Base-by-base conservation (phyloP, 2,113 vertebrate genomes). In the Vidua macroura region DNA sequence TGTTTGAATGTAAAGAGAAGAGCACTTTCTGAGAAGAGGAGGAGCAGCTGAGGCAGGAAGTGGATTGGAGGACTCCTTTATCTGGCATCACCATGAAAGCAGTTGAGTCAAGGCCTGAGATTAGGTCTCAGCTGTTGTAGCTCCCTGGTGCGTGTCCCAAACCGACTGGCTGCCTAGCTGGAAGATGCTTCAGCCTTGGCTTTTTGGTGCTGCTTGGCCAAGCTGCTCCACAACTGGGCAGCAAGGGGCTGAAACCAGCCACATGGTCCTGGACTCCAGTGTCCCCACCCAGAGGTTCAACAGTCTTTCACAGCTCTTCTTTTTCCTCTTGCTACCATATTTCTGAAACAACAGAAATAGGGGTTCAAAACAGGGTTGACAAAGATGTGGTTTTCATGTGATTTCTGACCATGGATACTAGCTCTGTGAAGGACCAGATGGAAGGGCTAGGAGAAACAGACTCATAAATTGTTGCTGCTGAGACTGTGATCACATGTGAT, bases 161-260 rank as follows among this genome's bases (percentile, higher is more conserved):
- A 46, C 11, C 0, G 0, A 24, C 18, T 5, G 3, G 12, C 52
- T 82, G 43, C 13, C 31, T 67, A 21, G 8, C 35, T 79, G 44
- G 41, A 85, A 86, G 37, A 23, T 58, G 16, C 18, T 88, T 80
- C 0, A 0, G 9, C 13, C 10, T 11, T 35, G 39, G 30, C 20
- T 83, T 12, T 43, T 62, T 33, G 30, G 10, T 72, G 41, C 39
- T 79, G 5, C 53, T 69, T 28, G 28, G 28, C n/a, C 52, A 52
- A 53, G 66, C 33, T 83, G 53, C 52, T 85, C 11, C 25, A 33
- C 31, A 66, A 10, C 39, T 22, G 48, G 17, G 23, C 31, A 60
- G 22, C 17, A 52, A 75, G 41, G 31, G 8, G 13, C 25, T 39
- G 28, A 87, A 22, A 56, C 22, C 2, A 6, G 30, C 35, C n/a